Base-by-base conservation (phyloP, 1,140 invertebrate species). In the Delia radicum region DNA sequence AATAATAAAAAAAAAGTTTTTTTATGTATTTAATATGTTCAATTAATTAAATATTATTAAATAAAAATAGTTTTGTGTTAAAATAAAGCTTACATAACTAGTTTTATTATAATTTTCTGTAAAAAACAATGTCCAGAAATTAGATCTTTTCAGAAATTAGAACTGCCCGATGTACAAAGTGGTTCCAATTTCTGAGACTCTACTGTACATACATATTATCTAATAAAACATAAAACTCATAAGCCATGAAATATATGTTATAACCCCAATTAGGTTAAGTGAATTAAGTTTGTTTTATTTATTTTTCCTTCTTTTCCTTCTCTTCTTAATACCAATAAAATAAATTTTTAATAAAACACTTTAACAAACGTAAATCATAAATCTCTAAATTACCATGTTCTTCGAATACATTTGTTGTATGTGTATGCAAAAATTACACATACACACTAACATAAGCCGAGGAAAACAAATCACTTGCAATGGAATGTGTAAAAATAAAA, bases 361-460 rank as follows among this genome's bases (percentile, higher is more conserved):
- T 69, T 55, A 15, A 18, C 15, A 24, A 33, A 69, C 65, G 65
- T 69, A 69, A 69, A 69, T 37, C 65, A 69, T 69, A 69, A 69
- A 69, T 69, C 65, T 69, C 15, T 33, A 33, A 69, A 69, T 69
- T 69, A 69, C 65, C 65, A 69, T 69, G 65, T 33, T 12, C 27
- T 10, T 27, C 12, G 24, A 63, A 27, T 21, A 65, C 10, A 4
- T 33, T 12, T 12, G 31, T 33, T 33, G 31, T 6, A 33, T 21
- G 29, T 12, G n/a, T 33, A 10, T 29, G 26, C 13, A 31, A 18
- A 69, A 65, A 28, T 65, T 65, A 29, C 55, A 27, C 28, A 27
- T 28, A 63, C 24, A 13, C 12, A 63, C 13, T 13, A 15, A 67
- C 15, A 69, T 33, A 21, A 69, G 13, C 3, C 2, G 0, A 18